Conservation (phyloP, 2,113 vertebrate genomes). For the Myotis lucifugus region DNA sequence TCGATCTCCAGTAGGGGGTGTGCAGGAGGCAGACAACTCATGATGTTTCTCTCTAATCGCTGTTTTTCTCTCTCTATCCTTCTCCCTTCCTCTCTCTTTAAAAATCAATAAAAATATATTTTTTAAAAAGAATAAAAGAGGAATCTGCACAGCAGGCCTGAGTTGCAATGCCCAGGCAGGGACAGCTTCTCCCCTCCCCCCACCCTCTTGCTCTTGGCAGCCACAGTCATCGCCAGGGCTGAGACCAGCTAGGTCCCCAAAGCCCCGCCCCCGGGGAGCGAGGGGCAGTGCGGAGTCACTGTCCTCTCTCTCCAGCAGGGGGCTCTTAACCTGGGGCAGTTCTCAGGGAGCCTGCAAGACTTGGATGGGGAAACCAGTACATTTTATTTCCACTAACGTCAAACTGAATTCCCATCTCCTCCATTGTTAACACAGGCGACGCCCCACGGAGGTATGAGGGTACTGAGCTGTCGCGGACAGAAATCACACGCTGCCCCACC, state of each 20-base stretch:
- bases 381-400: background rate
- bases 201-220: background rate
- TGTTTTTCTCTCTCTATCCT: too few species aligned
- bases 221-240: background rate
- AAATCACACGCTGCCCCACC: background rate
- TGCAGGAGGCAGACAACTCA: too few species aligned
- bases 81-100: too few species aligned
- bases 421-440: background rate
- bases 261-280: background rate
- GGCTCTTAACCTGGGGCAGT: background rate
- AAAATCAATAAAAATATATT: too few species aligned
- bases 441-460: rapidly evolving
- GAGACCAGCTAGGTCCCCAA: background rate
- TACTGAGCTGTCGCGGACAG: background rate
- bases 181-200: background rate
- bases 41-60: too few species aligned
- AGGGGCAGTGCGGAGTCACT: background rate
- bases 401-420: background rate
- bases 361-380: background rate
- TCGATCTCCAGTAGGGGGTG: too few species aligned
- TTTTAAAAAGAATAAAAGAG: background rate
- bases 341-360: background rate
- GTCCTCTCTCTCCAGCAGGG: background rate
- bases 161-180: rapidly evolving
- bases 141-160: background rate